Evolutionary conservation across 2,888 invertebrate genomes (phyloP).

Genomic region (Aphodius sticticus): DNA sequence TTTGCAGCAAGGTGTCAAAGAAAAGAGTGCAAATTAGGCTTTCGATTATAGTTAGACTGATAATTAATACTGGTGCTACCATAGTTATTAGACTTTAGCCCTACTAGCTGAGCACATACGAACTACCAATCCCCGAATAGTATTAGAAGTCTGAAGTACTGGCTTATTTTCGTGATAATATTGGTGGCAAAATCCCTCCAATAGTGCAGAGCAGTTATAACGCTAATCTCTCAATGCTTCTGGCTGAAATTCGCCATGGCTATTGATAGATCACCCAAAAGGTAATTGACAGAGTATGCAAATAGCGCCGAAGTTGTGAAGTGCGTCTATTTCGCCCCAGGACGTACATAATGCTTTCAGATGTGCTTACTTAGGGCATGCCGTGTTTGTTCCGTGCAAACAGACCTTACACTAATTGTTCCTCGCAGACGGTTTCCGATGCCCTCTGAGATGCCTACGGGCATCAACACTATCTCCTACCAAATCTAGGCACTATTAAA

Average conservation of each 20-base stretch:
- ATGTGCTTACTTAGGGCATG: slow-evolving; percentile 19
- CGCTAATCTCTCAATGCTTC: background rate
- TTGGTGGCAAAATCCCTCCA: too few relatives aligned
- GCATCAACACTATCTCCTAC: background rate
- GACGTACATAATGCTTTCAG: slow-evolving; percentile 7
- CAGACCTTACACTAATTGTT: slow-evolving; percentile 11
- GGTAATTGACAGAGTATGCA: slow-evolving; percentile 28
- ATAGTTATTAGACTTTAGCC: too few relatives aligned
- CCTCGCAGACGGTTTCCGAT: background rate
- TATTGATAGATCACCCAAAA: slow-evolving; percentile 20
- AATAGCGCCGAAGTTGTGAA: slow-evolving; percentile 17
- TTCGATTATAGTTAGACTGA: too few relatives aligned
- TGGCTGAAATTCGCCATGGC: background rate
- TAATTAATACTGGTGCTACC: too few relatives aligned
- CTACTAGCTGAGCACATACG: too few relatives aligned
- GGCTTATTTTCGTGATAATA: too few relatives aligned
- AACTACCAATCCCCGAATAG: too few relatives aligned
- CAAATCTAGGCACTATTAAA: too few relatives aligned
- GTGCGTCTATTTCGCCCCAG: slow-evolving; percentile 6
- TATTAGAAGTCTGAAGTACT: too few relatives aligned
- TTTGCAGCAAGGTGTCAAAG: too few relatives aligned
- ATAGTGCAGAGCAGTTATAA: too few relatives aligned
- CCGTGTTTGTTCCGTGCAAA: background rate
- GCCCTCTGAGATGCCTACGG: background rate
- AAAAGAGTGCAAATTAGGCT: too few relatives aligned